Base-by-base conservation (phyloP, 2,888 invertebrate genomes). In the Hermaeophaga mercurialis region DNA sequence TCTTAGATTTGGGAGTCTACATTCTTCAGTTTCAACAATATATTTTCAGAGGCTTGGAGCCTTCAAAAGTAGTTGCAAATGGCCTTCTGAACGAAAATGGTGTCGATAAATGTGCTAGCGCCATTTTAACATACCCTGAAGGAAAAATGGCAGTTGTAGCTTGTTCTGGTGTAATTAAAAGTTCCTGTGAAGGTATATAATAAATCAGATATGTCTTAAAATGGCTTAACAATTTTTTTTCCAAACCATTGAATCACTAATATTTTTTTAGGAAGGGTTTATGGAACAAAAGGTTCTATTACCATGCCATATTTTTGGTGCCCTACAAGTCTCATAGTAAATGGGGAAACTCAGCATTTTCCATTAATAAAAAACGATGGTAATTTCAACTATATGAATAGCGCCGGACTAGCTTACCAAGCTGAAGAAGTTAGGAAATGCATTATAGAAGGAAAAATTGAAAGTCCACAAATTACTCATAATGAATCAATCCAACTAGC, bases 1-100 rank as follows among this genome's bases (percentile, higher is more conserved):
- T 87, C 15, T 76, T 89, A 52, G 91, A 91, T 70, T 78, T 93
- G 36, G 94, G 93, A 0, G 80, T 93, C 8, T 94, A 94, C 71
- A 75, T 81, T 0, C 78, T 91, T 9, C 91, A 94, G 70, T 82
- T 90, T 28, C 83, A 87, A 0, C 86, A 86, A 67, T 84, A 84
- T 70, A 80, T 88, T 3, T 91, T 87, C 74, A 73, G 78, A 14
- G 84, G 86, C 1, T 83, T 87, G 56, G 81, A 83, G 39, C 94
- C 94, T 0, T 75, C 76, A 17, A 83, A 83, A 59, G 82, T 94
- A 31, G 81, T 81, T 17, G 87, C 89, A 0, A 75, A 79, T 2
- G 94, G 92, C 1, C 81, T 82, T 49, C 70, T 92, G 36, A 91
- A 89, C 69, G 74, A 80, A 0, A 82, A 87, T 0, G 91, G 89